A percentile compares a stretch with the other conserved stretches of the same genome.
These are phyloP conservation scores for Rapana venosa DNA, from an alignment of 2,888 invertebrate genomes.

Conservation along the genomic window DNA sequence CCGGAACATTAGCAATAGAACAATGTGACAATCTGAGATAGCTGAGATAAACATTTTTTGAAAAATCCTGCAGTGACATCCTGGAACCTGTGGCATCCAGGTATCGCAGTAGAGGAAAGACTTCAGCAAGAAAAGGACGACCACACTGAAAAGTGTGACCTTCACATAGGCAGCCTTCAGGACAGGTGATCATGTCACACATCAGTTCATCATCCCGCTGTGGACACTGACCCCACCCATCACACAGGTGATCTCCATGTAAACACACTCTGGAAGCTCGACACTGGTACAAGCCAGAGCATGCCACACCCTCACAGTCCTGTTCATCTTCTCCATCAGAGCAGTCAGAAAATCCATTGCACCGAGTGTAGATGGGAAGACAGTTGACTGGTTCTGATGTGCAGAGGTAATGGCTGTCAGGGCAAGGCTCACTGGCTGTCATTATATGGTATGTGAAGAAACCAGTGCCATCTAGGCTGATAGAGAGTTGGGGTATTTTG, in stretches of 20 bases:
- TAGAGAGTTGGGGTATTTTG: not conserved
- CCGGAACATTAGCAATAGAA: not conserved
- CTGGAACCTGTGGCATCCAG: not conserved
- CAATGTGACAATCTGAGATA: not conserved
- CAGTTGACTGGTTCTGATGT: not conserved
- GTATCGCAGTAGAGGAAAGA: not conserved
- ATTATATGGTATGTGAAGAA: too few species aligned
- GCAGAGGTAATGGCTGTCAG: too few species aligned
- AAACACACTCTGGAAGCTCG: not conserved
- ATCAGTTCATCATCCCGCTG: not conserved
- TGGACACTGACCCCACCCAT: not conserved
- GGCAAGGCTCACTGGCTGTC: too few species aligned
- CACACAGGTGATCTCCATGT: slow-evolving; percentile 10
- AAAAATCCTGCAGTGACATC: not conserved
- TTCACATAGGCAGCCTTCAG: not conserved
- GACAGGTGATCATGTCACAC: not conserved
- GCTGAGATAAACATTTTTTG: not conserved
- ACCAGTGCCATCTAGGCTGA: too few species aligned
- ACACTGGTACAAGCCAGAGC: not conserved
- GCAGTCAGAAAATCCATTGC: slow-evolving; percentile 8
- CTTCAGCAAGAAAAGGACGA: not conserved
- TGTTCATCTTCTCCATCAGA: not conserved
- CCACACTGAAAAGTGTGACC: not conserved
- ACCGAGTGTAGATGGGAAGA: slow-evolving; percentile 9
- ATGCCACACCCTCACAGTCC: not conserved